Conservation (phyloP, 2,113 vertebrate species). For the Mystacornis crossleyi region DNA sequence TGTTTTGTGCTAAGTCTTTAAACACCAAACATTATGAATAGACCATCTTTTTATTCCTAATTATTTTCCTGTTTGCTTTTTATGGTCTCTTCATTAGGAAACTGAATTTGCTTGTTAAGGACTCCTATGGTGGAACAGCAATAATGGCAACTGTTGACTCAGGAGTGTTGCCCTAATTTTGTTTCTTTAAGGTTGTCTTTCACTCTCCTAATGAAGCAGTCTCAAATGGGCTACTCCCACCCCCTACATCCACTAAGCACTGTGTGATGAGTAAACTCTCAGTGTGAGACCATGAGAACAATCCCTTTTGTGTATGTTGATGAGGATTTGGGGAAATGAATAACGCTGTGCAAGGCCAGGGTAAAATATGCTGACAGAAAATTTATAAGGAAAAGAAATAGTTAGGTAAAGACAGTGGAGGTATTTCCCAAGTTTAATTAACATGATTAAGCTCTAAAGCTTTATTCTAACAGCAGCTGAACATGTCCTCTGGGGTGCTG, state of each 20-base stretch:
- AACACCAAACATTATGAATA: not conserved
- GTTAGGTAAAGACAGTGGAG: not conserved
- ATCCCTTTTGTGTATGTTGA: slow-evolving; percentile 16
- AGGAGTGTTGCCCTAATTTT: slow-evolving; percentile 36
- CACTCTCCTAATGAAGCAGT: slow-evolving; percentile 34
- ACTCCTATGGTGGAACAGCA: slow-evolving; percentile 3
- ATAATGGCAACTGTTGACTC: slow-evolving; percentile 44
- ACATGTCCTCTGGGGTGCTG: not conserved
- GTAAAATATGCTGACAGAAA: slow-evolving; percentile 1
- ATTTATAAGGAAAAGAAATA: not conserved
- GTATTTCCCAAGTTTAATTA: not conserved
- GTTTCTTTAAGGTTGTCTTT: slow-evolving; percentile 48
- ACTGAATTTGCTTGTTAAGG: not conserved
- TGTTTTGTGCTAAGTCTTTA: not conserved
- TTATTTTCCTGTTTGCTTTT: slow-evolving; percentile 23
- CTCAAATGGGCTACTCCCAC: slow-evolving; percentile 24
- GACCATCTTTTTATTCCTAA: slow-evolving; percentile 18
- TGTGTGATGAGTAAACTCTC: slow-evolving; percentile 47
- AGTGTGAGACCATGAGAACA: slow-evolving; percentile 41
- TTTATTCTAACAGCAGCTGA: not conserved
- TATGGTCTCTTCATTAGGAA: not conserved
- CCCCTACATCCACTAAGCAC: not conserved
- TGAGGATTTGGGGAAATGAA: slow-evolving; percentile 9
- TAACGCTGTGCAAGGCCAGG: not conserved
- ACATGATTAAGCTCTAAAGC: not conserved